These are phyloP conservation scores for Drosophila subobscura DNA, from an alignment of 1,140 invertebrate genomes.

Conservation along the genomic window DNA sequence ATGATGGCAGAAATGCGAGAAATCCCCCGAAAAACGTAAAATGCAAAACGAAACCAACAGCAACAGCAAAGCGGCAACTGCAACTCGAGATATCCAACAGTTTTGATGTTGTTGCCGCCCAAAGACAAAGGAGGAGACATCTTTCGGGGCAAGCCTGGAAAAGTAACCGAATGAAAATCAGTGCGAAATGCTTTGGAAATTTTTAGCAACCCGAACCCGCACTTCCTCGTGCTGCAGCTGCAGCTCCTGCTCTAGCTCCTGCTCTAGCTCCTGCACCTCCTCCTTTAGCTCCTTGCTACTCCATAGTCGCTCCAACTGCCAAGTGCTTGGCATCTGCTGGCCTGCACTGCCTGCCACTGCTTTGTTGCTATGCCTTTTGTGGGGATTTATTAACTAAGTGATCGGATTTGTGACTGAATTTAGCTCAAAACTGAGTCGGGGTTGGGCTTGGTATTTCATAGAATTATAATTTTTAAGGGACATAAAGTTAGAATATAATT, in stretches of 20 bases:
- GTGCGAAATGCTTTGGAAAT: slow-evolving; percentile 65
- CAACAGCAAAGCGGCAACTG: neutral
- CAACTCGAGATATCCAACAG: slow-evolving; percentile 40
- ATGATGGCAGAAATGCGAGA: slow-evolving; percentile 1
- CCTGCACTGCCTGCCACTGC: slow-evolving; percentile 42
- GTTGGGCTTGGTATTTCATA: too few relatives aligned
- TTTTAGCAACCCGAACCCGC: slow-evolving; percentile 37
- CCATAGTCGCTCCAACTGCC: slow-evolving; percentile 1
- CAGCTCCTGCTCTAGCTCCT: neutral
- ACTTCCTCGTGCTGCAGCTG: slow-evolving; percentile 10
- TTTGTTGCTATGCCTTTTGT: slow-evolving; percentile 26
- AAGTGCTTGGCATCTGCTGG: slow-evolving; percentile 55
- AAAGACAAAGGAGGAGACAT: too few relatives aligned
- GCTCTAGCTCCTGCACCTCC: neutral
- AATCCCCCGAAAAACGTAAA: slow-evolving; percentile 42
- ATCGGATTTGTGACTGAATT: slow-evolving; percentile 23
- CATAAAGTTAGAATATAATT: too few relatives aligned
- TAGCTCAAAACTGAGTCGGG: too few relatives aligned
- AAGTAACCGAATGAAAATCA: slow-evolving; percentile 72
- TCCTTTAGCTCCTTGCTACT: slow-evolving; percentile 9
- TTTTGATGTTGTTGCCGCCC: slow-evolving; percentile 34
- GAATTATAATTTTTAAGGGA: too few relatives aligned
- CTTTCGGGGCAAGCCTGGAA: slow-evolving; percentile 18
- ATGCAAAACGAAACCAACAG: slow-evolving; percentile 29
- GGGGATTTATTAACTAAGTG: slow-evolving; percentile 40